Base-by-base conservation (phyloP, 2,888 invertebrate species). In the Melanotus villosus region DNA sequence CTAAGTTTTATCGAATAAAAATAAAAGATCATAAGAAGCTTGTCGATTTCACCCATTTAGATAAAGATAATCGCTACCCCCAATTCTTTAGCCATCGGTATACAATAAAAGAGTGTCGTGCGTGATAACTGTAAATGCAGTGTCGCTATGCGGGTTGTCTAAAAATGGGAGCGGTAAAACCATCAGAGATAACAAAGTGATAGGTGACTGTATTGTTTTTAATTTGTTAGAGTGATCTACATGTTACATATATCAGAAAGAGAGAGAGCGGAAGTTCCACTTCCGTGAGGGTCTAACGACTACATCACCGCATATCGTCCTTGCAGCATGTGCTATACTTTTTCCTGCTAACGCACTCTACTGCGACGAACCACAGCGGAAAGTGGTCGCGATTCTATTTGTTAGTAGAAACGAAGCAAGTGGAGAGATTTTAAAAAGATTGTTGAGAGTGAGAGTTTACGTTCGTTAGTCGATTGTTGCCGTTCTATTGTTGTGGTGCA, bases 211-310 rank as follows among this genome's bases (percentile, higher is more conserved):
- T 65, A 60, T 66, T 50, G 50, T 66, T 52, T 52, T 54, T n/a
- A 66, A 66, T 50, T 66, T 66, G 43, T 32, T 41, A 41, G 50
- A 62, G 56, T 68, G 68, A 56, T 62, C 62, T 43, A 47, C 47
- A 47, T 47, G 47, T 47, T 45, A 47, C 47, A 47, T 26, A 23
- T 47, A 47, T 43, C 19, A 19, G 18, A 23, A 10, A 47, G 19
- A 47, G 47, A 62, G 68, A 65, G 43, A 59, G 64, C 69, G 69
- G 68, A 69, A 69, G 65, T 65, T 16, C 10, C 36, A 69, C 69
- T 69, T 69, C 69, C 69, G 69, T 54, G 54, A 68, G 65, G 69
- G 69, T 43, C 41, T 34, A 66, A 30, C 58, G 52, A 65, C 43
- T 43, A 38, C 47, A 63, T 58, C 56, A 47, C 63, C 57, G 65